These are phyloP conservation scores for Phortica variegata DNA, from an alignment of 1,140 invertebrate genomes.

Conservation along the genomic window DNA sequence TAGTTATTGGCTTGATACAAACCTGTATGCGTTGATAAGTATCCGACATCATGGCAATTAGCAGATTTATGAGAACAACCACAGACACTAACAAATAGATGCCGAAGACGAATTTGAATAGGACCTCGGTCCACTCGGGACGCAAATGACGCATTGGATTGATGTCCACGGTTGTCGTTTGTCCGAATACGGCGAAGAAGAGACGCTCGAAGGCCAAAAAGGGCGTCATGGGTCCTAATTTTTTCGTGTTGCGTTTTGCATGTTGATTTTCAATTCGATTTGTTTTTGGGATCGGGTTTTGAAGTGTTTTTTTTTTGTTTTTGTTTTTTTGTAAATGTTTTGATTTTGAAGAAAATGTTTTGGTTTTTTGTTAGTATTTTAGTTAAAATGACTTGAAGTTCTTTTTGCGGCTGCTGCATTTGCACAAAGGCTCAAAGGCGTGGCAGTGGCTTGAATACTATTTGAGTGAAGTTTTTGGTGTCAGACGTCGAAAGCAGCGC, in stretches of 20 bases:
- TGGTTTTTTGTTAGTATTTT: too few relatives aligned
- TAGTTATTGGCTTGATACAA: slow-evolving; percentile 50
- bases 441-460: too few relatives aligned
- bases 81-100: slow-evolving; percentile 97
- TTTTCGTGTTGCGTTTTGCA: too few relatives aligned
- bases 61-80: slow-evolving; percentile 95
- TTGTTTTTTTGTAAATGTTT: slow-evolving; percentile 16
- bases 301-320: slow-evolving; percentile 8
- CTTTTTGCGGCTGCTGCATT: slow-evolving; percentile 8
- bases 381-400: too few relatives aligned
- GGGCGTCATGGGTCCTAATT: slow-evolving; percentile 78
- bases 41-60: slow-evolving; percentile 99
- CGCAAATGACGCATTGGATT: slow-evolving; percentile 67
- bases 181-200: slow-evolving; percentile 97
- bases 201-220: slow-evolving; percentile 92
- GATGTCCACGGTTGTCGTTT: slow-evolving; percentile 85
- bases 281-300: slow-evolving; percentile 4
- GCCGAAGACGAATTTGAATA: slow-evolving; percentile 87
- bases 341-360: not conserved
- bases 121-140: slow-evolving; percentile 75
- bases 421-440: too few relatives aligned
- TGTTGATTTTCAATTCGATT: slow-evolving; percentile 1
- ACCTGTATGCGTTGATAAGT: slow-evolving; percentile 97
- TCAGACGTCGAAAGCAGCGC: slow-evolving; percentile 41
- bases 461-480: not conserved